Evolutionary conservation across 2,888 invertebrate species (phyloP).

Genomic region (Apeira syringaria): DNA sequence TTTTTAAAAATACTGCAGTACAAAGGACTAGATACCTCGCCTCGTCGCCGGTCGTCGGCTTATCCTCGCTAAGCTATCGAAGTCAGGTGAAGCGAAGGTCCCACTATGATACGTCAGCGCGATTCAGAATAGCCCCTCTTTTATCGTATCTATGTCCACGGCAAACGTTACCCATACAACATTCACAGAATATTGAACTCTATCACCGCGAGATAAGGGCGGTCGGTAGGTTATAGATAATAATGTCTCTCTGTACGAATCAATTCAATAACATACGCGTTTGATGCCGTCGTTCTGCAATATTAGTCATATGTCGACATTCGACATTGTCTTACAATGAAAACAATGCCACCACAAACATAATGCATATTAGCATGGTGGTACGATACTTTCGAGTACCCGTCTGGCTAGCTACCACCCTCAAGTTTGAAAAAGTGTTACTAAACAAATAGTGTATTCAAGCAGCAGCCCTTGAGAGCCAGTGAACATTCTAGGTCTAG

Average conservation of each 20-base stretch:
- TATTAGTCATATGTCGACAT: constrained; percentile 52
- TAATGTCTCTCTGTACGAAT: constrained; percentile 53
- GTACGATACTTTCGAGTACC: too few species aligned
- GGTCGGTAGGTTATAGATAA: constrained; percentile 36
- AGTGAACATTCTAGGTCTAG: too few species aligned
- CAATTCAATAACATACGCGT: constrained; percentile 72
- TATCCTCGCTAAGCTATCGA: constrained; percentile 53
- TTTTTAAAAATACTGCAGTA: too few species aligned
- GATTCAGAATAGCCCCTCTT: constrained; percentile 75
- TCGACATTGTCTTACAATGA: constrained; percentile 24
- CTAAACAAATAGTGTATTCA: too few species aligned
- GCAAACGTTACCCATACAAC: constrained; percentile 10
- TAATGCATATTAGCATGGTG: too few species aligned
- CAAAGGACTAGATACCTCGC: too few species aligned
- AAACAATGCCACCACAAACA: not conserved
- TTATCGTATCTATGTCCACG: constrained; percentile 49
- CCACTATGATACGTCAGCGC: constrained; percentile 75
- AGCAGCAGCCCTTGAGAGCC: too few species aligned
- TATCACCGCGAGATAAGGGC: constrained; percentile 16
- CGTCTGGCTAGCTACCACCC: too few species aligned
- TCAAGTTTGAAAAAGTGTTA: too few species aligned
- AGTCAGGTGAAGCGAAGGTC: constrained; percentile 73
- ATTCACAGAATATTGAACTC: constrained; percentile 26
- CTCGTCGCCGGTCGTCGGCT: constrained; percentile 15
- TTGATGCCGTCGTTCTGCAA: constrained; percentile 62